Conservation (phyloP, 2,797 vertebrate species). For the Gymnothorax javanicus region DNA sequence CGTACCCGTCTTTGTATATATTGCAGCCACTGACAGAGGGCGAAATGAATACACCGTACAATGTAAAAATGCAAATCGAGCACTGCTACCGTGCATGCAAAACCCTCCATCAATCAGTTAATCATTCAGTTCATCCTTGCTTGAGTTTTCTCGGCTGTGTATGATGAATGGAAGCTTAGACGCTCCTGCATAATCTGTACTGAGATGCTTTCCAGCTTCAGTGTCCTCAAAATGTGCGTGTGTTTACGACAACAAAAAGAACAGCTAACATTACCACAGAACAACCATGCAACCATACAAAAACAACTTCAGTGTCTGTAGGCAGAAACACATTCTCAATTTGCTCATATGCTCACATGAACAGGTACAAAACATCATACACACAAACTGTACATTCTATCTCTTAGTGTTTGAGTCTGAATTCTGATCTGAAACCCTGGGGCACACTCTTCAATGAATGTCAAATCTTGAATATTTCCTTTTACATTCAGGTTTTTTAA, state of each 20-base stretch:
- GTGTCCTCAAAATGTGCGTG: background rate
- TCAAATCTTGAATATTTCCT: background rate
- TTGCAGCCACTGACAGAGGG: slow-evolving; percentile 41
- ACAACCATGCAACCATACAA: no score
- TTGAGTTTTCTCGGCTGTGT: slow-evolving; percentile 31
- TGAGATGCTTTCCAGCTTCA: background rate
- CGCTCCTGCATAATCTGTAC: slow-evolving; percentile 23
- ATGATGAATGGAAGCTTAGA: slow-evolving; percentile 67
- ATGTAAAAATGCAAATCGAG: slow-evolving; percentile 43
- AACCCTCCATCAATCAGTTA: slow-evolving; percentile 63
- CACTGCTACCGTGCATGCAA: slow-evolving; percentile 60
- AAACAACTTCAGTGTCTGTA: background rate
- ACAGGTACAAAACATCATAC: background rate
- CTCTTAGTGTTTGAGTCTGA: background rate
- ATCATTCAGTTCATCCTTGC: background rate
- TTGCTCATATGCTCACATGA: background rate
- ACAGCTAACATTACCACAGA: background rate
- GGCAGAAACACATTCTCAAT: background rate
- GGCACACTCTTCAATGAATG: background rate
- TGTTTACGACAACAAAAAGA: background rate
- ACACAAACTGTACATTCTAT: background rate
- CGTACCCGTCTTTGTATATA: slow-evolving; percentile 9
- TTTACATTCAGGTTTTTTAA: background rate
- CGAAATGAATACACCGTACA: background rate
- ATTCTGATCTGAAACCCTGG: background rate